phyloP scores from a whole-genome alignment of 2,888 invertebrate genomes.

The Scelioninae gen. 2 region DNA sequence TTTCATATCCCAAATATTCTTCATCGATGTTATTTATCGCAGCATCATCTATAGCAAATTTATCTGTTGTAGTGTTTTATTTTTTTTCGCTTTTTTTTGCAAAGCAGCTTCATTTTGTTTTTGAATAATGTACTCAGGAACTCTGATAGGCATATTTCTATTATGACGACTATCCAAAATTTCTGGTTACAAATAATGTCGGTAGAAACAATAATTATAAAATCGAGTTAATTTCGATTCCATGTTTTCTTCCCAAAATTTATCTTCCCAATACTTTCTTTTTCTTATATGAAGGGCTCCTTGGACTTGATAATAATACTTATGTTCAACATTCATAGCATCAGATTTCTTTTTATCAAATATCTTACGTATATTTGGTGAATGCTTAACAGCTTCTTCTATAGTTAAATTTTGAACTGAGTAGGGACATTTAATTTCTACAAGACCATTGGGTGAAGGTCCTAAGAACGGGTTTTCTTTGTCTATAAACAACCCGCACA shows the following conservation, averaged over 20 bases:
- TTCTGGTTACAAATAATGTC: constrained; percentile 17
- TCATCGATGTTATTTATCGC: too few species aligned
- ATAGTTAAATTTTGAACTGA: constrained; percentile 5
- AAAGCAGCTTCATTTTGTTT: background rate
- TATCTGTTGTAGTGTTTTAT: too few species aligned
- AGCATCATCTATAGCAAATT: too few species aligned
- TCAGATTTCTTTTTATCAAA: constrained; percentile 31
- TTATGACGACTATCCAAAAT: constrained; percentile 14
- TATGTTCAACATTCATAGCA: constrained; percentile 47
- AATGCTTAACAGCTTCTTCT: constrained; percentile 21
- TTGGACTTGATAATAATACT: constrained; percentile 27
- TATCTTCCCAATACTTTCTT: constrained; percentile 55
- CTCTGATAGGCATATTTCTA: constrained; percentile 14
- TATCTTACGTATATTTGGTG: background rate
- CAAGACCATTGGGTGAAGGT: constrained; percentile 54
- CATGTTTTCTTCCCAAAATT: constrained; percentile 8
- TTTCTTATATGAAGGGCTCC: constrained; percentile 59
- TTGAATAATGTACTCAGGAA: constrained; percentile 5
- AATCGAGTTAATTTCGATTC: background rate
- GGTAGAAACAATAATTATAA: constrained; percentile 10
- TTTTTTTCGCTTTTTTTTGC: too few species aligned
- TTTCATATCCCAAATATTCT: background rate
- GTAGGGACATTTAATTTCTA: constrained; percentile 55
- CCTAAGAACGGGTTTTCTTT: constrained; percentile 35
- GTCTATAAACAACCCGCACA: constrained; percentile 53